Evolutionary conservation across 2,113 vertebrate species (phyloP), one percentile per base, ranked within the genome.

Genomic region (Gorsachius goisagi): DNA sequence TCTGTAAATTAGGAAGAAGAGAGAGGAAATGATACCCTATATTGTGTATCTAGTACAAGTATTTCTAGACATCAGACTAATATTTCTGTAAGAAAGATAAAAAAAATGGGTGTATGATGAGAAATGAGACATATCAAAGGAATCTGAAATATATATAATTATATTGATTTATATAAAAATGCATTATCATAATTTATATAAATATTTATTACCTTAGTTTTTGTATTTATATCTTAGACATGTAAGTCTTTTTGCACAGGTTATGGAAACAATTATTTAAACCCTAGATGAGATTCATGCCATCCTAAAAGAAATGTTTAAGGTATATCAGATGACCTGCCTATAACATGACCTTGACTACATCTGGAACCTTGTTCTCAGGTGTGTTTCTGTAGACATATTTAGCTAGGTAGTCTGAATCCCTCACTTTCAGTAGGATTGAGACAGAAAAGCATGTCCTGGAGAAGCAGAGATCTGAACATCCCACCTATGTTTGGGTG

Each of bases 81-180:
- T 27, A 64, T 35, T 93, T 89, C 23, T 58, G 16, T 23, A 28
- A 71, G 19, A 62, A 60, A 32, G 3, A 37, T 41, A 2, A 1
- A 1, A 1, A 27, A 66, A 35, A 30, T 2, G 2, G 9, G 26
- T 0, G 0, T 14, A 24, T 23, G 5, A 13, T 30, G 5, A 75
- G 24, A 81, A 88, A 72, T 15, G 6, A 44, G 32, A 33, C 6
- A 12, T 59, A 67, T 27, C 12, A 79, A 72, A 79, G 11, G 26
- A 64, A 49, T 39, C 4, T 33, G 26, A 64, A 94, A 64, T 14
- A 5, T 30, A 21, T 49, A 33, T 5, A 5, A 22, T 55, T 19
- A 9, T 32, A 47, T 0, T 33, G 10, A 39, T 73, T 76, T 63
- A 9, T 63, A 58, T 11, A n/a, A 74, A 90, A 69, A 47, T 11